These are phyloP conservation scores for Patagioenas fasciata DNA, from an alignment of 2,113 vertebrate species.

Conservation along the genomic window DNA sequence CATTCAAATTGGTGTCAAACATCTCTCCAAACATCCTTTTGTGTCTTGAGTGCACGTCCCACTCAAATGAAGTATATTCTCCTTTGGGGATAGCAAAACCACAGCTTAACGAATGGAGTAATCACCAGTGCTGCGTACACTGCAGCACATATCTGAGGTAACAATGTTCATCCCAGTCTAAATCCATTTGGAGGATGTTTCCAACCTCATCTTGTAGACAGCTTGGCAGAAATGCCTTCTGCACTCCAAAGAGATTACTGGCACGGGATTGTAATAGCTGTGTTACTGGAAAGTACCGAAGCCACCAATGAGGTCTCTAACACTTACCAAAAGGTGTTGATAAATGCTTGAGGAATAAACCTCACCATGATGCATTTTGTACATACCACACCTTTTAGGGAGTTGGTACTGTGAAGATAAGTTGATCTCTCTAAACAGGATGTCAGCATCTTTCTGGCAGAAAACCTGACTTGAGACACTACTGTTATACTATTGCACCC, in stretches of 20 bases:
- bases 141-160: neutral
- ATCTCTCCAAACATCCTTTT: constrained; percentile 4
- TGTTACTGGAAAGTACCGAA: neutral
- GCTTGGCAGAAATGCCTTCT: neutral
- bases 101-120: neutral
- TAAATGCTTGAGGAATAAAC: neutral
- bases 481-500: neutral
- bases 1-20: constrained; percentile 13
- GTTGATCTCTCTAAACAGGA: neutral
- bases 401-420: neutral
- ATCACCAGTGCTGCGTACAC: neutral
- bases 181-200: neutral
- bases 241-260: neutral
- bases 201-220: neutral
- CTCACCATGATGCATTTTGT: neutral
- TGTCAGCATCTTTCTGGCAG: neutral
- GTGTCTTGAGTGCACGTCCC: neutral
- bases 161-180: neutral
- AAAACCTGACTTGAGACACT: neutral
- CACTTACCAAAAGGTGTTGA: neutral
- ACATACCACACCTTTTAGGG: neutral
- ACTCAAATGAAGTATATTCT: neutral
- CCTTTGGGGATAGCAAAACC: neutral
- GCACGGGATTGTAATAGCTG: accelerated
- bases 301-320: neutral